Base-by-base conservation (phyloP, 2,888 invertebrate genomes). In the Amphipyra berbera region DNA sequence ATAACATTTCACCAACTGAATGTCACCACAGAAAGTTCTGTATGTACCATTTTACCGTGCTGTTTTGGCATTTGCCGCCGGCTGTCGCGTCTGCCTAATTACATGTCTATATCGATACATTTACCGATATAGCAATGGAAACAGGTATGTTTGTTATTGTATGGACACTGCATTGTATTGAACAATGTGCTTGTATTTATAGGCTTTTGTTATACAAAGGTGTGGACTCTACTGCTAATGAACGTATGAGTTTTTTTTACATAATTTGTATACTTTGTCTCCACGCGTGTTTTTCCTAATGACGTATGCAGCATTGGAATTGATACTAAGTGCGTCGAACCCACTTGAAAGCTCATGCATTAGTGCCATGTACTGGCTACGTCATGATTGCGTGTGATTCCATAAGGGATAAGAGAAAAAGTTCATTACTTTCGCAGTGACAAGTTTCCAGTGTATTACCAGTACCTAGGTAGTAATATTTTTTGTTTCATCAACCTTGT, bases 311-410 rank as follows among this genome's bases (percentile, higher is more conserved):
- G 14, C 21, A 21, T 12, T 50, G 40, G 50, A 37, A 49, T 52
- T 68, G 53, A 47, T 61, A 41, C 6, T 8, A 38, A 56, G 70
- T 61, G 50, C 70, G 46, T 68, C 61, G 68, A 71, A 73, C 68
- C 58, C 70, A 73, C 73, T 71, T 61, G 68, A 58, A 68, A 67
- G 14, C 45, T 35, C 46, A 52, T 58, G 57, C 53, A 73, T 73
- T 68, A 61, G 40, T 38, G 50, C 37, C 41, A 57, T 33, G 38
- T 49, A 67, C 8, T 33, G 30, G 47, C 15, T 40, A 33, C 47
- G 44, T 55, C 41, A 55, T 57, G 41, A 14, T 54, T 57, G 68
- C 37, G 40, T 37, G 42, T 58, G 47, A 57, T 73, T 41, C 21
- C 42, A 33, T 44, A 27, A 37, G n/a, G 12, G 40, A 53, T 67